These are phyloP conservation scores for Steinernema khuongi DNA, from an alignment of 1,140 invertebrate species.

Conservation along the genomic window DNA sequence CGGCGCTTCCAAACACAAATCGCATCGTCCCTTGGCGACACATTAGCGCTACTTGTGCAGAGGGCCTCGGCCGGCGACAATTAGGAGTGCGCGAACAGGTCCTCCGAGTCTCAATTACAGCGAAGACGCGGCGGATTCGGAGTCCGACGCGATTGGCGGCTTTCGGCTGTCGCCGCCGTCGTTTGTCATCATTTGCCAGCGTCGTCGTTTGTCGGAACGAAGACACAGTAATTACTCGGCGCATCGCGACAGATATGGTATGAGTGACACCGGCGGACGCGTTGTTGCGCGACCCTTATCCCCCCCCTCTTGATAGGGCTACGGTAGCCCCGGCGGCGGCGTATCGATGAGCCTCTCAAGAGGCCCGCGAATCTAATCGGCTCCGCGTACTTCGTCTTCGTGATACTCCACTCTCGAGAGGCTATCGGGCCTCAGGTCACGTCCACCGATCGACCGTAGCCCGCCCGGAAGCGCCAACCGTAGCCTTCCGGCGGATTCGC, in stretches of 20 bases:
- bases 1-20: not conserved
- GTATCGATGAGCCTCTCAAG: not conserved
- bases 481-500: too few species aligned
- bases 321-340: not conserved
- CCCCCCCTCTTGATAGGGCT: not conserved
- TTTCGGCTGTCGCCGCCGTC: not conserved
- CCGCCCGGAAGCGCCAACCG: not conserved
- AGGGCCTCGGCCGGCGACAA: not conserved
- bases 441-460: not conserved
- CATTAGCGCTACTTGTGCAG: not conserved
- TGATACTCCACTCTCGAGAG: too few species aligned
- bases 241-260: not conserved
- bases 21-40: not conserved
- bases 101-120: not conserved
- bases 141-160: not conserved
- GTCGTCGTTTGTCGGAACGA: conserved; percentile 8
- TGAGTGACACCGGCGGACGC: not conserved
- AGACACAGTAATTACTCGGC: not conserved
- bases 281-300: conserved; percentile 8
- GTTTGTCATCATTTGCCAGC: not conserved
- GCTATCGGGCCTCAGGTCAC: too few species aligned
- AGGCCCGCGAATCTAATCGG: too few species aligned
- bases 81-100: not conserved
- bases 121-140: not conserved
- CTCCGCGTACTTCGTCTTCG: too few species aligned